Evolutionary conservation across 2,888 invertebrate genomes (phyloP).

Genomic region (Tiliacea aurago): DNA sequence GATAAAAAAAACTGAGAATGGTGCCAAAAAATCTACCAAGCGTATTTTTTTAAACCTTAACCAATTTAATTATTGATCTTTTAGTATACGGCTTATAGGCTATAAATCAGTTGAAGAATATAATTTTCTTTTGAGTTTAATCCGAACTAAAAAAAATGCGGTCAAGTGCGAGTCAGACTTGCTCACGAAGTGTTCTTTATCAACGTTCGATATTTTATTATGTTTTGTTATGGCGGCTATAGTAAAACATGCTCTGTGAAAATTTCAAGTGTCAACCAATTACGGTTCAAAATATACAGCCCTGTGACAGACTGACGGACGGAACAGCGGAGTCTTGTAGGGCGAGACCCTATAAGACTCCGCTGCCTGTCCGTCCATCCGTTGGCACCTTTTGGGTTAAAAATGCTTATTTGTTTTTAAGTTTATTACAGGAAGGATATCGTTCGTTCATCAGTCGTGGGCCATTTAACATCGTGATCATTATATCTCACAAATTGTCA

Average conservation of each 20-base stretch:
- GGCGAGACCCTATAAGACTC: too few relatives aligned
- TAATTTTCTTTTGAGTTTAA: constrained; percentile 17
- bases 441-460: constrained; percentile 3
- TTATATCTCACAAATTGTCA: constrained; percentile 25
- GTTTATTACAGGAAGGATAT: constrained; percentile 35
- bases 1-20: too few relatives aligned
- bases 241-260: too few relatives aligned
- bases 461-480: constrained; percentile 16
- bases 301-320: not conserved
- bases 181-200: not conserved
- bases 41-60: too few relatives aligned
- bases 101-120: constrained; percentile 22
- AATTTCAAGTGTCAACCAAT: too few relatives aligned
- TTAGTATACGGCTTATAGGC: too few relatives aligned
- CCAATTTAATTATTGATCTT: too few relatives aligned
- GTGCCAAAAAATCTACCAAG: too few relatives aligned
- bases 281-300: not conserved
- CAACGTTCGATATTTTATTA: too few relatives aligned
- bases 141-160: not conserved
- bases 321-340: not conserved
- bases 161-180: not conserved
- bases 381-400: not conserved
- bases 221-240: too few relatives aligned
- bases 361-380: too few relatives aligned
- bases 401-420: not conserved